Evolutionary conservation across 2,113 vertebrate genomes (phyloP).

Genomic region (Etia nguti): DNA sequence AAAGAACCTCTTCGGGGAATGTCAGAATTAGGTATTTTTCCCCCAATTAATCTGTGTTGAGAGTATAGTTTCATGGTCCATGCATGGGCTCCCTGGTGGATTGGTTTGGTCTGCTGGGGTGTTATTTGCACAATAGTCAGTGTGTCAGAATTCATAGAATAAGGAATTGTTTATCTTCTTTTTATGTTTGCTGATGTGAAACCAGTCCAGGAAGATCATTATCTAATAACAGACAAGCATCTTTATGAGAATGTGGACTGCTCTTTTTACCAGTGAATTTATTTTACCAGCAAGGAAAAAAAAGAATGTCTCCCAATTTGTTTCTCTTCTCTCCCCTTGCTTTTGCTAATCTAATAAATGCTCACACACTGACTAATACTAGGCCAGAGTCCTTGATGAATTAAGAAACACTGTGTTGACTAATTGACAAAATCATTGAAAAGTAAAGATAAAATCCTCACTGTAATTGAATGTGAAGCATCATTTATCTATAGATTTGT

Average conservation of each 20-base stretch:
- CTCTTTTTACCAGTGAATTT: background rate
- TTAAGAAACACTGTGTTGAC: slow-evolving; percentile 60
- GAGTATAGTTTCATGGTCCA: slow-evolving; percentile 53
- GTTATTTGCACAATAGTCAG: slow-evolving; percentile 52
- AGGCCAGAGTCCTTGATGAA: slow-evolving; percentile 49
- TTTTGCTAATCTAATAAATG: slow-evolving; percentile 36
- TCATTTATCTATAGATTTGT: slow-evolving; percentile 72
- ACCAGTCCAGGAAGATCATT: background rate
- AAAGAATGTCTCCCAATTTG: background rate
- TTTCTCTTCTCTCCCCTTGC: background rate
- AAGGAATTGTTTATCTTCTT: slow-evolving; percentile 24
- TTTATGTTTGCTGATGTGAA: slow-evolving; percentile 18
- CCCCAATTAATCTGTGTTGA: slow-evolving; percentile 68
- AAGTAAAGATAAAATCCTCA: slow-evolving; percentile 69
- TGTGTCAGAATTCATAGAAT: slow-evolving; percentile 44
- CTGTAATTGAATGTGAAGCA: slow-evolving; percentile 73
- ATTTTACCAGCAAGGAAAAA: background rate
- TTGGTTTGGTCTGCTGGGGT: slow-evolving; percentile 40
- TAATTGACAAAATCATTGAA: slow-evolving; percentile 67
- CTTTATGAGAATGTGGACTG: background rate
- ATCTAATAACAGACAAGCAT: slow-evolving; percentile 1
- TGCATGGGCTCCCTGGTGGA: slow-evolving; percentile 51
- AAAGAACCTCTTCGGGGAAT: slow-evolving; percentile 73
- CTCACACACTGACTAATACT: slow-evolving; percentile 32
- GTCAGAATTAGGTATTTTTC: slow-evolving; percentile 65